A percentile compares a stretch with the other conserved stretches of the same genome.
Evolutionary conservation across 2,113 vertebrate genomes (phyloP).

Genomic region (Gobio gobio): DNA sequence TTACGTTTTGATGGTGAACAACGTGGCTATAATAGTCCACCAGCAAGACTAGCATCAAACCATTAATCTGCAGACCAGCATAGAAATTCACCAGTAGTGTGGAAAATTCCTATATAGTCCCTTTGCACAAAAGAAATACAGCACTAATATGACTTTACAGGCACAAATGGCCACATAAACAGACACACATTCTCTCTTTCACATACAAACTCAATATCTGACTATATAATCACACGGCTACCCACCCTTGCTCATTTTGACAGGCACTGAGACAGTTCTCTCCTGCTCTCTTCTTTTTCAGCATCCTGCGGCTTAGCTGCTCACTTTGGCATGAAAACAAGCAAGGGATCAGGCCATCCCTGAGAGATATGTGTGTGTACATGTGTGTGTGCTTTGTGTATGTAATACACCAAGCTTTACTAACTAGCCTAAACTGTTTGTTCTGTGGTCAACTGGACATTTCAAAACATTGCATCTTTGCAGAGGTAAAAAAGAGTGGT

Average conservation of each 20-base stretch:
- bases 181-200: background rate
- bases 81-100: background rate
- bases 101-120: background rate
- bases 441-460: background rate
- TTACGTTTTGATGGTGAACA: background rate
- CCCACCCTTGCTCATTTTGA: conserved; percentile 1
- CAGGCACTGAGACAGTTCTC: conserved; percentile 15
- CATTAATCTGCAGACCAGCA: background rate
- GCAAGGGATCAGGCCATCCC: background rate
- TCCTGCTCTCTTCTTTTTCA: background rate
- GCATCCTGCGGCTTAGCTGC: conserved; percentile 40
- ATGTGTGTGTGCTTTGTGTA: conserved; percentile 10
- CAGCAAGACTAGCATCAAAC: background rate
- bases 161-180: background rate
- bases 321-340: conserved; percentile 38
- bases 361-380: conserved; percentile 16
- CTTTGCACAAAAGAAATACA: background rate
- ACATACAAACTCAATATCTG: background rate
- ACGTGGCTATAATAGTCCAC: background rate
- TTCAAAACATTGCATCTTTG: conserved; percentile 26
- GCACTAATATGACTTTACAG: background rate
- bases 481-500: background rate
- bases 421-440: background rate
- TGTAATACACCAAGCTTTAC: background rate
- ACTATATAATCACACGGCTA: conserved; percentile 1